phyloP scores from a whole-genome alignment of 2,797 vertebrate genomes.

The Monodelphis domestica region DNA sequence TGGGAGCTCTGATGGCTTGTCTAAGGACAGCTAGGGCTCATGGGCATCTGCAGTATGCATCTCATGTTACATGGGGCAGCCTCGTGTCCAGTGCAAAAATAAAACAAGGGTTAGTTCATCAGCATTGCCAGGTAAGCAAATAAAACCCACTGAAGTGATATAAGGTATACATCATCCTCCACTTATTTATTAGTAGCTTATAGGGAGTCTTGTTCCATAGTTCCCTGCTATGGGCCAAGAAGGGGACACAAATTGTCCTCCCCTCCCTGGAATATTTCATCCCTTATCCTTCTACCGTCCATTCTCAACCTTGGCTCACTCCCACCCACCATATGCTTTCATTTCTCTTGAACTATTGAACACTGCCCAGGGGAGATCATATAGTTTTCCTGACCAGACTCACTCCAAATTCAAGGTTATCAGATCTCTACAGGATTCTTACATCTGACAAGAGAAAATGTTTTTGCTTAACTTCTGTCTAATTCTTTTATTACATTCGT shows the following conservation, averaged over 20 bases:
- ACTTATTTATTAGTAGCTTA: conserved; percentile 5
- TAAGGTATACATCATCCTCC: background rate
- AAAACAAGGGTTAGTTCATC: conserved; percentile 92
- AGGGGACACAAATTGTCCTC: background rate
- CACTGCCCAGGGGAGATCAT: background rate
- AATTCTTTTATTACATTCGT: background rate
- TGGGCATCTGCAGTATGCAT: conserved; percentile 88
- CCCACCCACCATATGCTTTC: background rate
- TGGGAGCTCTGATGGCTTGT: conserved; percentile 96
- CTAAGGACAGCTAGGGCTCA: conserved; percentile 93
- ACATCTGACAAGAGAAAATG: background rate
- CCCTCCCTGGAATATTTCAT: background rate
- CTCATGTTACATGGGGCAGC: conserved; percentile 85
- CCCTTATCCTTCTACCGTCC: background rate
- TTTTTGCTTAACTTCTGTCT: background rate
- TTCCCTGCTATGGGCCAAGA: background rate
- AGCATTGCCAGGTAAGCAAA: conserved; percentile 92
- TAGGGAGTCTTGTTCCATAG: background rate
- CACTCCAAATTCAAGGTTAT: background rate
- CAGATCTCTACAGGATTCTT: background rate
- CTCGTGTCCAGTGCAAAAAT: conserved; percentile 89
- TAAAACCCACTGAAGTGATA: background rate
- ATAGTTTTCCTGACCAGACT: background rate
- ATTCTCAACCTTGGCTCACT: background rate
- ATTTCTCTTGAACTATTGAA: background rate